Percentiles rank a stretch among this genome's conserved stretches.
Conservation (phyloP, 1,140 invertebrate species). For the Diabrotica undecimpunctata region DNA sequence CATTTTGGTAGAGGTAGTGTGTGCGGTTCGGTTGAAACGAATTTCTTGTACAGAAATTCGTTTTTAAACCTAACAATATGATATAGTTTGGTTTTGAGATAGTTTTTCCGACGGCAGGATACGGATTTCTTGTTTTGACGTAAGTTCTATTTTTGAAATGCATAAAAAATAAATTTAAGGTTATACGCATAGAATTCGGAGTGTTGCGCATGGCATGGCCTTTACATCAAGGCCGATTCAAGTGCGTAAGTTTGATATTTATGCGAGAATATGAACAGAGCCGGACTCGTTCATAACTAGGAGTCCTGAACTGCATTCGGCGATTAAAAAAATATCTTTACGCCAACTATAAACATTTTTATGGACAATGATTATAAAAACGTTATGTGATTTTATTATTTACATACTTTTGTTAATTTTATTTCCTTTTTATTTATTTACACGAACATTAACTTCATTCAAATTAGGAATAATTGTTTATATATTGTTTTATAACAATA, state of each 20-base stretch:
- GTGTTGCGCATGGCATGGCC: slow-evolving; percentile 19
- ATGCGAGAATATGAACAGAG: not conserved
- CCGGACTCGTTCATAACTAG: not conserved
- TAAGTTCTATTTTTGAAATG: not conserved
- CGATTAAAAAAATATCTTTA: no score
- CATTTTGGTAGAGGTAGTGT: slow-evolving; percentile 26
- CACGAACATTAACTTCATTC: no score
- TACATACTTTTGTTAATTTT: no score
- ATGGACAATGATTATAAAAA: no score
- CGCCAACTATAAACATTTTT: no score
- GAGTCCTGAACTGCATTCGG: no score
- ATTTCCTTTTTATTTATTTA: no score
- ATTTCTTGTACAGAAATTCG: slow-evolving; percentile 3
- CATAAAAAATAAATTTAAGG: not conserved
- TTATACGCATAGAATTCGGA: not conserved
- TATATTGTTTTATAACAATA: no score
- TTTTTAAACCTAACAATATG: not conserved
- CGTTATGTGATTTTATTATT: no score
- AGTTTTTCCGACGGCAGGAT: not conserved
- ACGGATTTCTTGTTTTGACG: not conserved
- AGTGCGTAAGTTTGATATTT: slow-evolving; percentile 4
- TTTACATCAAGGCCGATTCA: slow-evolving; percentile 20
- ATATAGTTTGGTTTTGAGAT: not conserved
- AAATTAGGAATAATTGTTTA: no score
- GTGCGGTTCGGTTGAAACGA: slow-evolving; percentile 2